Base-by-base conservation (phyloP, 1,140 invertebrate species). In the Drosophila athabasca region DNA sequence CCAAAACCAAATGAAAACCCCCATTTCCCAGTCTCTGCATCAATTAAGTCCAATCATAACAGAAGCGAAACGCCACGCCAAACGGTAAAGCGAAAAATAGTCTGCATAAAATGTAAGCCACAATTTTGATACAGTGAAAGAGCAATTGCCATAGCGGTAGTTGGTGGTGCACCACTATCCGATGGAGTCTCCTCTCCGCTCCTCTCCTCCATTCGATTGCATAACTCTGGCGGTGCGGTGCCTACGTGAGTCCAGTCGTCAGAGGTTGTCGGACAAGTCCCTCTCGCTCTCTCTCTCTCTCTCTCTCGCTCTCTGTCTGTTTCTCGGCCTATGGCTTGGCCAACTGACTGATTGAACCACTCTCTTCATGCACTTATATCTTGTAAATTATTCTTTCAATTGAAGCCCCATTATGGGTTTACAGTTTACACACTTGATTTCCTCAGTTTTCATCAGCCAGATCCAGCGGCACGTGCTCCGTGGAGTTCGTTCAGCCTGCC, bases 341-440 rank as follows among this genome's bases (percentile, higher is more conserved):
- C 71, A 74, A 74, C 71, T 74, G 71, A 74, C 71, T 74, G 71
- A 74, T 65, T 74, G 71, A 74, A 74, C 71, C 71, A 74, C 52
- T 74, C 53, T 52, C 58, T 53, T 53, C 49, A 22, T 46, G 52
- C 41, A 43, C 50, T 48, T 44, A 39, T 29, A 43, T 17, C 3
- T n/a, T 17, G 49, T 31, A 41, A 69, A 67, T 57, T 48, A 69
- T 69, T 69, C 66, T 69, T 57, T 67, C 54, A 31, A 49, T 29
- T 41, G 43, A 26, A 15, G 24, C 17, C 53, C 22, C 39, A 51
- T 9, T 35, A 60, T 29, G n/a, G 26, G 22, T 17, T 51, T 70
- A 51, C 39, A 39, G 9, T 35, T 35, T 70, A 7, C 9, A 8
- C 13, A 58, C 15, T 70, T 48, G 17, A 76, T 70, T 76, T 75